Base-by-base conservation (phyloP, 1,140 invertebrate species). In the Lepidurus packardi region DNA sequence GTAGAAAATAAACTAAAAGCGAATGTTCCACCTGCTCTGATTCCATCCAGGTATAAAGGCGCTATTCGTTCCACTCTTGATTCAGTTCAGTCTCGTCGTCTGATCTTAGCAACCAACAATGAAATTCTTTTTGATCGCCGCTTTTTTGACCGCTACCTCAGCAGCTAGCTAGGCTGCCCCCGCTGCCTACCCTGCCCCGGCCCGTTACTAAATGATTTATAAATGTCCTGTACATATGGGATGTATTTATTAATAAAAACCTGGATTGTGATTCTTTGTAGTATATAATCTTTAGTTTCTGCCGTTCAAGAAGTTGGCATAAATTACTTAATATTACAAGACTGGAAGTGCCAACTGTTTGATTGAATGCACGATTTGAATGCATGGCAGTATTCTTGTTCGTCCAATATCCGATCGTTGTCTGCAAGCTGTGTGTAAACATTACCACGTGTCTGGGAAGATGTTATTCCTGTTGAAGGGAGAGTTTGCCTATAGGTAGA, bases 111-210 rank as follows among this genome's bases (percentile, higher is more conserved):
- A 65, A 1, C 53, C 53, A 65, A 11, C 53, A 65, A 34, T 65
- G 53, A 65, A 65, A 65, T 65, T 65, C 53, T 65, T 78, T 6
- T 11, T 78, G 8, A 9, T 78, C 53, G 78, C 78, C 75, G 42
- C 73, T 47, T 44, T 78, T 16, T 73, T 78, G 73, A 74, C 78
- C 73, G 78, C 75, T 43, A 74, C 78, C 34, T 73, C 73, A 13
- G 78, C 78, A 24, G 78, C 78, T 44, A 65, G 13, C 53, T 13
- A 43, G 65, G 34, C 16, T 65, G 21, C n/a, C 3, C 53, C 53
- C 21, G 53, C 13, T 16, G 53, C n/a, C 1, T 47, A 47, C 5
- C 5, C 45, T 47, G 53, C 53, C 8, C 53, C 53, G 3, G 53
- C 53, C 53, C 53, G 13, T 21, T 65, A 65, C 13, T 65, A 65